Evolutionary conservation across 1,140 invertebrate species (phyloP).

Genomic region (Hormaphis cornu): DNA sequence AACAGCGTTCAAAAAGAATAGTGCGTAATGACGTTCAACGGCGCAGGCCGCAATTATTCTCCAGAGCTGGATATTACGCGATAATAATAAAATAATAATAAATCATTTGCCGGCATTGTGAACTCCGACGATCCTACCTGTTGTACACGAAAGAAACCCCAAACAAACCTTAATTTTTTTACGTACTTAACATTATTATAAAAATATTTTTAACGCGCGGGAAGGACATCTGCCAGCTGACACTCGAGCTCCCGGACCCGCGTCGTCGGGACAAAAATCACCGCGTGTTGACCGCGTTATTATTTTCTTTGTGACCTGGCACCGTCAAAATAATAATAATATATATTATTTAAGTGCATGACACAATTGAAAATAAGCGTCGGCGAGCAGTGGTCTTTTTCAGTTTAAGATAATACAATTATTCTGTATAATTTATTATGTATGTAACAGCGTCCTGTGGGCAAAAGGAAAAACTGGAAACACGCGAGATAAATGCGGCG

Average conservation of each 20-base stretch:
- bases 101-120: neutral
- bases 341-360: too few relatives aligned
- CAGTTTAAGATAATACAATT: too few relatives aligned
- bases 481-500: too few relatives aligned
- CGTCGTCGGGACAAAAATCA: neutral
- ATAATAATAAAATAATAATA: too few relatives aligned
- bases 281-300: neutral
- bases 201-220: neutral
- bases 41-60: too few relatives aligned
- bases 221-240: constrained; percentile 24
- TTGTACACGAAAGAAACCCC: constrained; percentile 8
- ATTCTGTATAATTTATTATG: too few relatives aligned
- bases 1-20: neutral
- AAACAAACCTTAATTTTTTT: too few relatives aligned
- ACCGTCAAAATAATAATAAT: neutral
- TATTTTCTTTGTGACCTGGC: constrained; percentile 1
- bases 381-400: too few relatives aligned
- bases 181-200: neutral
- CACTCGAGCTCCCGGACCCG: constrained; percentile 4
- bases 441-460: too few relatives aligned
- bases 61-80: too few relatives aligned
- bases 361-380: too few relatives aligned
- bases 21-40: neutral
- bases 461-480: too few relatives aligned
- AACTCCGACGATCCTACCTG: neutral